Evolutionary conservation across 92 coral and sea anemone genomes (phyloP).

Genomic region (Heteractis magnifica): DNA sequence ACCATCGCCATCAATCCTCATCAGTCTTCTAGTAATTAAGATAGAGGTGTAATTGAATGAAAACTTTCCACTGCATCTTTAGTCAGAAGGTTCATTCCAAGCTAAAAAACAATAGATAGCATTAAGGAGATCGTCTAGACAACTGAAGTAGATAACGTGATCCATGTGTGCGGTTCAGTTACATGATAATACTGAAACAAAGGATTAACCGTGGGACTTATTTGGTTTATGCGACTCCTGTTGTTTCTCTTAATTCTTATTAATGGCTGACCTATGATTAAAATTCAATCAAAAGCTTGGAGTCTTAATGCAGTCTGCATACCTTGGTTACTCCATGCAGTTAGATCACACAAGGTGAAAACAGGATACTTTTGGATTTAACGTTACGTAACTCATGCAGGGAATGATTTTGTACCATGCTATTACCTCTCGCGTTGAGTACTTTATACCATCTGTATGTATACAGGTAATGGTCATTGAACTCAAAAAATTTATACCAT

Average conservation of each 20-base stretch:
- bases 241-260: not conserved
- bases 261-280: not conserved
- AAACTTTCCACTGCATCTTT: too few species aligned
- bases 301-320: not conserved
- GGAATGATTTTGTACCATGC: not conserved
- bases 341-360: not conserved
- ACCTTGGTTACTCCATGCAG: not conserved
- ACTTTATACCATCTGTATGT: too few species aligned
- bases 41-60: too few species aligned
- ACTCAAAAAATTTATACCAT: not conserved
- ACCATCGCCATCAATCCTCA: too few species aligned
- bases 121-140: too few species aligned
- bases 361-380: not conserved
- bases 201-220: not conserved
- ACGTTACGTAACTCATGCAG: not conserved
- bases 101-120: too few species aligned
- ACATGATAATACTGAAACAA: too few species aligned
- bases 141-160: too few species aligned
- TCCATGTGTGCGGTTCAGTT: too few species aligned
- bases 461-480: too few species aligned
- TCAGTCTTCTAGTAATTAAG: too few species aligned
- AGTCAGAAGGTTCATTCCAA: too few species aligned
- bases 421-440: not conserved
- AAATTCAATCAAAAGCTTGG: not conserved
- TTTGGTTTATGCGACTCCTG: not conserved